Conservation (phyloP, 23 tunicate genomes). For the Ascidia mentula region DNA sequence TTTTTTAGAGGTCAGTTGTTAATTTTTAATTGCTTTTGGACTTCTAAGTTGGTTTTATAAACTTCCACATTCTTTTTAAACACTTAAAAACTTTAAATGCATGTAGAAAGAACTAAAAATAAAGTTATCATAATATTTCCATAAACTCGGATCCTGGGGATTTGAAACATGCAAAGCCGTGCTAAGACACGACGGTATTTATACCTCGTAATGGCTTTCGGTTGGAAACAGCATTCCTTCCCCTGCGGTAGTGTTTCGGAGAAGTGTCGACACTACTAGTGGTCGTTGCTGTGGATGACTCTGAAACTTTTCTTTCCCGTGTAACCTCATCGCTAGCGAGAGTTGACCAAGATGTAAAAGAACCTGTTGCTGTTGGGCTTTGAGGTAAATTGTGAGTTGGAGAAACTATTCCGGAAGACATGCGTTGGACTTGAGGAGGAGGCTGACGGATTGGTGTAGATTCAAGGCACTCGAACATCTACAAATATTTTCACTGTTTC, state of each 20-base stretch:
- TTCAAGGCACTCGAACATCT: constrained; percentile 53
- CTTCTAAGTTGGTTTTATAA: no score
- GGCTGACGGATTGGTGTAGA: constrained; percentile 32
- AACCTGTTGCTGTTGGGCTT: constrained; percentile 15
- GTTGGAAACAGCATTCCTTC: constrained; percentile 4
- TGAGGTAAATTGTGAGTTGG: neutral
- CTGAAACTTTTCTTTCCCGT: constrained; percentile 29
- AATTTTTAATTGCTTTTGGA: no score
- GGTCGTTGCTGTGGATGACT: constrained; percentile 30
- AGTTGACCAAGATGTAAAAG: constrained; percentile 32
- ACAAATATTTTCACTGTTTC: no score
- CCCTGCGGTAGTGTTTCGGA: constrained; percentile 15
- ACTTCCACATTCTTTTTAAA: no score
- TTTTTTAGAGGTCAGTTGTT: no score
- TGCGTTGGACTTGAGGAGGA: constrained; percentile 27
- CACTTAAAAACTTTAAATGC: no score
- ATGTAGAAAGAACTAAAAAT: no score
- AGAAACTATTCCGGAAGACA: constrained; percentile 12
- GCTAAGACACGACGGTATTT: neutral
- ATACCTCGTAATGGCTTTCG: neutral
- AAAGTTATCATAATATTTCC: no score
- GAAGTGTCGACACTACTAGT: constrained; percentile 32
- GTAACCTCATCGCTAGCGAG: constrained; percentile 1
- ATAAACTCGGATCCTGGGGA: no score
- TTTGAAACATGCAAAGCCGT: neutral